Evolutionary conservation across 2,888 invertebrate species (phyloP), one percentile per base, ranked within the genome.

Genomic region (Dromius quadrimaculatus): DNA sequence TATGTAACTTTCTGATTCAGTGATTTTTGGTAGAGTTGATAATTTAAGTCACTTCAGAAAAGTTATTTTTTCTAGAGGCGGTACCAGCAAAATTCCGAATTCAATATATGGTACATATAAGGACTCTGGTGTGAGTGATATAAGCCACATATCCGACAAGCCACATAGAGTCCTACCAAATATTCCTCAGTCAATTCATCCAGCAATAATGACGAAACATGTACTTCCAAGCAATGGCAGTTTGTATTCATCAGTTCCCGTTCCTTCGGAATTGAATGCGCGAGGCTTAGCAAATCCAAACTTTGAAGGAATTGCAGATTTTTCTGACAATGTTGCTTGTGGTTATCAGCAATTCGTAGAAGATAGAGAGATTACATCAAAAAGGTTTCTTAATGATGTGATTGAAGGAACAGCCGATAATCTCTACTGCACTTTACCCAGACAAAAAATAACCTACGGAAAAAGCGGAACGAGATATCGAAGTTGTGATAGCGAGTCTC

Each of bases 401-500:
- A 41, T 32, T 9, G 73, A 72, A 41, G 84, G 85, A 68, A 82
- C 83, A 2, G 68, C 72, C 20, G 84, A 85, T 74, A 84, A 84
- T 76, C 78, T 85, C 0, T 88, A 90, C 77, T 90, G 89, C 78
- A 91, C 91, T n/a, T 84, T 91, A 74, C 91, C 91, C 0, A 75
- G 82, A 66, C 83, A 82, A 77, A 77, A 69, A 73, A 72, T 8
- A 81, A 82, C 73, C 76, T 83, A 36, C 71, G 81, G 71, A 80
- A 82, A 72, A 34, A 57, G 36, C 22, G 61, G 57, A 63, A 61
- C 59, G 17, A 75, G 79, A 41, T 82, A 82, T 71, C 77, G 77
- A 64, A 83, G 82, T 74, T 80, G 89, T 19, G 92, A 92, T 76
- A 92, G 92, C 76, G 90, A 92, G 76, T 90, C 91, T 66, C 92